Evolutionary conservation across 2,888 invertebrate genomes (phyloP), one percentile per base, ranked within the genome.

Genomic region (Adelphocoris suturalis): DNA sequence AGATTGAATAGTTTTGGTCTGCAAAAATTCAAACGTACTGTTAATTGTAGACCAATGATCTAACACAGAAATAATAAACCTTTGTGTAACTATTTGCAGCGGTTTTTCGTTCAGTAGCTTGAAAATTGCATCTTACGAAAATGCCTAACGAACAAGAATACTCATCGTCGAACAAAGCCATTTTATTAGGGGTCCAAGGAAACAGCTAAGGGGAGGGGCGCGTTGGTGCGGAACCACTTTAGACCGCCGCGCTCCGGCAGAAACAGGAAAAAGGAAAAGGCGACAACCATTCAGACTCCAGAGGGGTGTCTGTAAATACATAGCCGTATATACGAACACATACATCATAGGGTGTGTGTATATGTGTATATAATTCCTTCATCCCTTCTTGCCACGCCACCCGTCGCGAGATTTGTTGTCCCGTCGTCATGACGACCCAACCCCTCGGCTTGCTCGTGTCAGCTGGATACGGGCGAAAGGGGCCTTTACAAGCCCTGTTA

Each of bases 141-240:
- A 2, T 37, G 37, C 37, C 37, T 37, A 7, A 4, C 3, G 37
- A 37, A 37, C 37, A 37, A 37, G 37, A 37, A 37, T 37, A 2
- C 37, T 37, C 7, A 27, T 19, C 75, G 28, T 4, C 75, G 2
- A 19, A 27, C 75, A 19, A 75, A 75, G 75, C 75, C 28, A 75
- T 75, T 75, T 75, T 27, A 28, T 14, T 19, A 27, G 23, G 23
- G 13, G 23, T 13, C 28, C 28, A 12, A n/a, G 23, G 75, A 19
- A 19, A 28, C 23, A 19, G 37, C 37, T 7, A 37, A 37, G 37
- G 37, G 37, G 37, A 1, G 23, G 75, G 28, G n/a, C 12, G 75
- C 75, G 75, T 75, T 11, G 75, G 75, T 19, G 75, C n/a, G 75
- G 75, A 75, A 75, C 75, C 75, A 75, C 75, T 75, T 75, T 27